phyloP scores from a whole-genome alignment of 2,888 invertebrate genomes.

The Torymus texanus region DNA sequence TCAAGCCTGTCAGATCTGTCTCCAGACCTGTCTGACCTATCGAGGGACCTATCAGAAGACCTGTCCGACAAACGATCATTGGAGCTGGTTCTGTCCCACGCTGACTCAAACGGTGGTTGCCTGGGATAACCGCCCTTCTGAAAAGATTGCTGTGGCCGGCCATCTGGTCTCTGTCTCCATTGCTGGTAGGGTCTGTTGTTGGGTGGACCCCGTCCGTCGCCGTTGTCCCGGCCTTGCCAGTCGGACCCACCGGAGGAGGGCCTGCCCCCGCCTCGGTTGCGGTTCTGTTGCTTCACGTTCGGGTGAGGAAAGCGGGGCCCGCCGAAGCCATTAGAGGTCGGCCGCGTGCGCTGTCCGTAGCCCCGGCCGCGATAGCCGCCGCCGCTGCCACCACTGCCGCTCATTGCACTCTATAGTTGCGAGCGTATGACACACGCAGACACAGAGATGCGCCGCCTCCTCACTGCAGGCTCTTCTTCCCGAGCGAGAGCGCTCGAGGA shows the following conservation, averaged over 20 bases:
- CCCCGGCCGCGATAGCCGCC: conserved; percentile 68
- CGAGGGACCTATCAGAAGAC: conserved; percentile 14
- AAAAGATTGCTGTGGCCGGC: conserved; percentile 14
- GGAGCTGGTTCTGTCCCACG: conserved; percentile 52
- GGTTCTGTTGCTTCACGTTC: conserved; percentile 56
- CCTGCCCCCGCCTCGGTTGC: conserved; percentile 19
- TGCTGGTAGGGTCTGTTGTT: conserved; percentile 33
- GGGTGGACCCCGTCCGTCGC: neutral
- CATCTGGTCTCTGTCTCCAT: conserved; percentile 36
- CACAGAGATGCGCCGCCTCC: conserved; percentile 14
- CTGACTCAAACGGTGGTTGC: conserved; percentile 37
- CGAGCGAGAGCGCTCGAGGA: conserved; percentile 26
- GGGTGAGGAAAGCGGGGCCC: conserved; percentile 54
- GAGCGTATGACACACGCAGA: neutral
- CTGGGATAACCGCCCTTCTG: conserved; percentile 36
- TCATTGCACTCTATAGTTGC: conserved; percentile 49
- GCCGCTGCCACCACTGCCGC: conserved; percentile 60
- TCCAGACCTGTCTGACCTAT: conserved; percentile 37
- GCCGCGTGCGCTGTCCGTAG: conserved; percentile 64
- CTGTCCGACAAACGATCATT: conserved; percentile 45
- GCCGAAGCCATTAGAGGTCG: conserved; percentile 55
- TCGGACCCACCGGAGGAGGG: conserved; percentile 29
- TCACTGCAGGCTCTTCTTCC: conserved; percentile 35
- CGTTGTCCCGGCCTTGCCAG: conserved; percentile 44
- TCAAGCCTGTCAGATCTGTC: conserved; percentile 45